Percentiles rank a stretch among this genome's conserved stretches.
Conservation (phyloP, 2,113 vertebrate species). For the Oncorhynchus tshawytscha region DNA sequence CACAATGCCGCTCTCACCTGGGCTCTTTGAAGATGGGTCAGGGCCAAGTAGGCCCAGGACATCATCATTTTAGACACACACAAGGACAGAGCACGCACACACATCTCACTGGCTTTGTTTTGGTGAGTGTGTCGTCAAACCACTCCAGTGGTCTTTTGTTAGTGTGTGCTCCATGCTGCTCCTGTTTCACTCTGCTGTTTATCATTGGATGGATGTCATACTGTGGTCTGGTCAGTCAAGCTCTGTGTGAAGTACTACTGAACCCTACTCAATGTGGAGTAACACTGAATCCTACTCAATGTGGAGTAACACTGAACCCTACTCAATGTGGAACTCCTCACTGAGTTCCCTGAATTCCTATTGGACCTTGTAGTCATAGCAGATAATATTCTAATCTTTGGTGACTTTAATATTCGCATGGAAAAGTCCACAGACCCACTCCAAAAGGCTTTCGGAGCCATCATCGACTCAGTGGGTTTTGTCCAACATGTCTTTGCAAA, state of each 20-base stretch:
- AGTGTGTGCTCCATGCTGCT: slow-evolving; percentile 54
- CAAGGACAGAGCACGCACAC: slow-evolving; percentile 35
- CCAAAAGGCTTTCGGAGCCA: too few relatives aligned
- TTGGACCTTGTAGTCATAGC: too few relatives aligned
- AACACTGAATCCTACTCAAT: too few relatives aligned
- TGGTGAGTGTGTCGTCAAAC: slow-evolving; percentile 64
- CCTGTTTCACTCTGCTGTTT: slow-evolving; percentile 64
- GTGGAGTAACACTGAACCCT: too few relatives aligned
- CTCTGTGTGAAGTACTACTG: background rate
- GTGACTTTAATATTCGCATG: too few relatives aligned
- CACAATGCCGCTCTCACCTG: slow-evolving; percentile 79
- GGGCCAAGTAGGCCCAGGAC: slow-evolving; percentile 70
- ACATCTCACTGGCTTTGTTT: slow-evolving; percentile 64
- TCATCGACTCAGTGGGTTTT: too few relatives aligned
- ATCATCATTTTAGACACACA: slow-evolving; percentile 56
- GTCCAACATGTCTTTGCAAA: too few relatives aligned
- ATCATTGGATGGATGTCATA: slow-evolving; percentile 63
- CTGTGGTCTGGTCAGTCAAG: slow-evolving; percentile 53
- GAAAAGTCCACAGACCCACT: too few relatives aligned
- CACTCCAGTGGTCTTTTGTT: slow-evolving; percentile 68
- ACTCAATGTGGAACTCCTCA: too few relatives aligned
- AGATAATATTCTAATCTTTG: too few relatives aligned
- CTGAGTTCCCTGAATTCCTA: too few relatives aligned
- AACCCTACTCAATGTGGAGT: too few relatives aligned
- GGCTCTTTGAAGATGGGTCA: slow-evolving; percentile 76